Evolutionary conservation across 2,113 vertebrate genomes (phyloP).

Genomic region (Silurus glanis): DNA sequence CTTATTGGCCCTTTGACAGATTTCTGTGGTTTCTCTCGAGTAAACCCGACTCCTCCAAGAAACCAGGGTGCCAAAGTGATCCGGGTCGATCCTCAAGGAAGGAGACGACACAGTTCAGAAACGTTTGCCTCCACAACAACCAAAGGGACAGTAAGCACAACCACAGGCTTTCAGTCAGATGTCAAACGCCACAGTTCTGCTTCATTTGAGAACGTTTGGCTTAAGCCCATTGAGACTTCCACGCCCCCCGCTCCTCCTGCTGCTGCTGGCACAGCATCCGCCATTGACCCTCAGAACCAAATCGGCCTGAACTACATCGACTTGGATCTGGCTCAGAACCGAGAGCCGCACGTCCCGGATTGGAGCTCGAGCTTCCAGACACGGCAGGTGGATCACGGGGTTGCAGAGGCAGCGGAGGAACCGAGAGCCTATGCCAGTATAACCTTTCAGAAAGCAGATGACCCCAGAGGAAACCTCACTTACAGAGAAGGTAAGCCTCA

Average conservation of each 20-base stretch:
- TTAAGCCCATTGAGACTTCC: slow-evolving; percentile 70
- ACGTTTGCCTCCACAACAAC: slow-evolving; percentile 78
- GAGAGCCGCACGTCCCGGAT: slow-evolving; percentile 60
- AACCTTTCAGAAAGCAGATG: slow-evolving; percentile 81
- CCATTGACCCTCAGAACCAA: slow-evolving; percentile 58
- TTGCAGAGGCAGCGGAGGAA: slow-evolving; percentile 71
- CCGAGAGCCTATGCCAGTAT: slow-evolving; percentile 83
- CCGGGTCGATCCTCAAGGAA: slow-evolving; percentile 78
- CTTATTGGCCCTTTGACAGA: slow-evolving; percentile 57
- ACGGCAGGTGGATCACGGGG: slow-evolving; percentile 64
- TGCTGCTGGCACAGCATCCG: slow-evolving; percentile 40
- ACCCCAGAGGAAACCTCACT: slow-evolving; percentile 63
- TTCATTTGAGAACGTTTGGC: slow-evolving; percentile 85
- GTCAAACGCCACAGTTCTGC: slow-evolving; percentile 83
- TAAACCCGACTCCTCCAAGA: slow-evolving; percentile 73
- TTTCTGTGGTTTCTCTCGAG: slow-evolving; percentile 76
- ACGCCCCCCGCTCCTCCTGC: not conserved
- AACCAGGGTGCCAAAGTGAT: slow-evolving; percentile 85
- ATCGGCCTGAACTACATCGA: slow-evolving; percentile 87
- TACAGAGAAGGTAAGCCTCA: slow-evolving; percentile 72
- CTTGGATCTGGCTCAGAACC: slow-evolving; percentile 81
- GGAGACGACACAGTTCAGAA: slow-evolving; percentile 82
- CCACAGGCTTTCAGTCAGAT: slow-evolving; percentile 56
- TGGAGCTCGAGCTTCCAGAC: slow-evolving; percentile 56
- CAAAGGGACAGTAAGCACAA: slow-evolving; percentile 44